A percentile compares a stretch with the other conserved stretches of the same genome.
Conservation (phyloP, 2,797 vertebrate species). For the Taeniopygia guttata region DNA sequence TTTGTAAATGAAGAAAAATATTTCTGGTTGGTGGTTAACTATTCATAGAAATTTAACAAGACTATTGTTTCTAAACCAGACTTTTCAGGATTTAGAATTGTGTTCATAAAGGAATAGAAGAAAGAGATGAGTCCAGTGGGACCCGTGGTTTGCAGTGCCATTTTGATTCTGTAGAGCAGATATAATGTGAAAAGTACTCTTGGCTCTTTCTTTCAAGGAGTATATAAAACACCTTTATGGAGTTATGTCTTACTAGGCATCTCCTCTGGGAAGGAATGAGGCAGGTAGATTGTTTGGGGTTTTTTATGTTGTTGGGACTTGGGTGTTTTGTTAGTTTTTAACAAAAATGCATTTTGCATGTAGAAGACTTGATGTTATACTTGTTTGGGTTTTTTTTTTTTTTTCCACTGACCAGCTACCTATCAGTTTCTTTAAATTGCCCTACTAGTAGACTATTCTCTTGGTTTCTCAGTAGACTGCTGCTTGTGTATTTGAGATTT, state of each 20-base stretch:
- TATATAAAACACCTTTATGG: not conserved
- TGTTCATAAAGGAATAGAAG: not conserved
- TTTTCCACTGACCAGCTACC: not conserved
- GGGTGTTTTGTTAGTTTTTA: not conserved
- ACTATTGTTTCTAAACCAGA: not conserved
- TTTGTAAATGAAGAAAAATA: not conserved
- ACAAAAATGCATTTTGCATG: not conserved
- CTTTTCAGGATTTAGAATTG: not conserved
- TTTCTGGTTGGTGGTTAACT: not conserved
- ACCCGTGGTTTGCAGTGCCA: not conserved
- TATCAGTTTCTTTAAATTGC: not conserved
- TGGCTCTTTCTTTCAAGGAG: not conserved
- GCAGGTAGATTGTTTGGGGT: not conserved
- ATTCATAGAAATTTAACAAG: not conserved
- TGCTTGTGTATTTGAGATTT: not conserved
- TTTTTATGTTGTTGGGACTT: not conserved
- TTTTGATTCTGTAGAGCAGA: not conserved
- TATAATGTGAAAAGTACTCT: not conserved
- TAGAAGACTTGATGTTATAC: not conserved
- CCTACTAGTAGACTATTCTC: not conserved
- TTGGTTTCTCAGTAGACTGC: not conserved
- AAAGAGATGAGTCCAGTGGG: not conserved
- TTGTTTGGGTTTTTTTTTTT: accelerated
- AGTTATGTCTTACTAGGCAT: not conserved
- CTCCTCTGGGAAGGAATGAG: not conserved